Percentiles rank a stretch among this genome's conserved stretches.
Conservation (phyloP, 1,140 invertebrate species). For the Pseudachorutes palmiensis region DNA sequence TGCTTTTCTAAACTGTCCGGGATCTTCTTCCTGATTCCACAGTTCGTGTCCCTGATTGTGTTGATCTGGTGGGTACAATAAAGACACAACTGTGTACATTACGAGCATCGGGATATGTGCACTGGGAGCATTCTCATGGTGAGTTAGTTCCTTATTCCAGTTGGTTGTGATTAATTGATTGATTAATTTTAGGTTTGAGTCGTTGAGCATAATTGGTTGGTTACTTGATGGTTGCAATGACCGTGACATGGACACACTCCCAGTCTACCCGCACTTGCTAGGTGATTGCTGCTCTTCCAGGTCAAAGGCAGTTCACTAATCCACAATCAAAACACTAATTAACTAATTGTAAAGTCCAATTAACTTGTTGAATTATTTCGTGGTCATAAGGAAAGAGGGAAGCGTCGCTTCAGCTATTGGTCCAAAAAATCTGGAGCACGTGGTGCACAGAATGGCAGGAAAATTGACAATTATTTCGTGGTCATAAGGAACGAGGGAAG, state of each 20-base stretch:
- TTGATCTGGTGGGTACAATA: slow-evolving; percentile 34
- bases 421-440: too few relatives aligned
- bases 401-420: too few relatives aligned
- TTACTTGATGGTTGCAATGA: slow-evolving; percentile 25
- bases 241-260: slow-evolving; percentile 26
- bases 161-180: background rate
- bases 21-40: slow-evolving; percentile 33
- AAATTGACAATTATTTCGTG: too few relatives aligned
- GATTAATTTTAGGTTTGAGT: slow-evolving; percentile 19
- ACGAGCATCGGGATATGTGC: slow-evolving; percentile 26
- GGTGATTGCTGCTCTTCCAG: slow-evolving; percentile 21
- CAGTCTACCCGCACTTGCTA: slow-evolving; percentile 35
- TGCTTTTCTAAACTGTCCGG: background rate
- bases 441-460: too few relatives aligned
- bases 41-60: slow-evolving; percentile 21
- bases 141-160: background rate
- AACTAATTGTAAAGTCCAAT: too few relatives aligned
- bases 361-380: too few relatives aligned
- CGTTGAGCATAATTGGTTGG: slow-evolving; percentile 27
- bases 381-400: too few relatives aligned
- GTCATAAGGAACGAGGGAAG: too few relatives aligned
- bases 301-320: background rate
- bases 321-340: too few relatives aligned
- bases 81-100: slow-evolving; percentile 21
- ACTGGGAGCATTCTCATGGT: slow-evolving; percentile 26